These are phyloP conservation scores for Rhodeus uyekii DNA, from an alignment of 2,797 vertebrate species.

Conservation along the genomic window DNA sequence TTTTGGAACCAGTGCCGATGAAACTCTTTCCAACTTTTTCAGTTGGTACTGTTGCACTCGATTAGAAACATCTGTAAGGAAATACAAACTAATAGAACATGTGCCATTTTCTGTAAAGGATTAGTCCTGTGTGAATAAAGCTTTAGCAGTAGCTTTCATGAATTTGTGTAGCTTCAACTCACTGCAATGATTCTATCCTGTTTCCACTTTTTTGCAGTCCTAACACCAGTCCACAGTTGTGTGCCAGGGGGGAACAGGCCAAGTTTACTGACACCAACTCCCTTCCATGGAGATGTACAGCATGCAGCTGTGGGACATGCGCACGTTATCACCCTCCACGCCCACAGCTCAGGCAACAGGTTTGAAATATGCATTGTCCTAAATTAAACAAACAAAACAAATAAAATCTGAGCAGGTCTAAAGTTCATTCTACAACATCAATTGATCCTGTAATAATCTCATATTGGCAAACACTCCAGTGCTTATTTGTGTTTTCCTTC, in stretches of 20 bases:
- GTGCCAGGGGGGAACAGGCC: slow-evolving; percentile 58
- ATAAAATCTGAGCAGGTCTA: background rate
- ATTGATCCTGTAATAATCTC: no score
- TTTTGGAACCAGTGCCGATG: no score
- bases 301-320: slow-evolving; percentile 61
- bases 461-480: no score
- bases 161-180: background rate
- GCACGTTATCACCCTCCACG: slow-evolving; percentile 58
- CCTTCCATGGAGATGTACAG: slow-evolving; percentile 57
- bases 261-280: slow-evolving; percentile 64
- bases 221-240: slow-evolving; percentile 63
- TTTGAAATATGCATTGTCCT: slow-evolving; percentile 41
- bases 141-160: background rate
- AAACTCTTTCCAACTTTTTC: no score
- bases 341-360: slow-evolving; percentile 60
- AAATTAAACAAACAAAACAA: background rate
- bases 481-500: no score
- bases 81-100: background rate
- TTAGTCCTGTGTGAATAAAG: background rate
- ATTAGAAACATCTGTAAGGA: background rate
- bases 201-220: slow-evolving; percentile 65
- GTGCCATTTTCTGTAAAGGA: background rate
- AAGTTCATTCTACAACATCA: background rate
- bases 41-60: background rate
- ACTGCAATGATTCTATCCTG: background rate